These are phyloP conservation scores for Percina caprodes DNA, from an alignment of 2,113 vertebrate genomes.

Conservation along the genomic window DNA sequence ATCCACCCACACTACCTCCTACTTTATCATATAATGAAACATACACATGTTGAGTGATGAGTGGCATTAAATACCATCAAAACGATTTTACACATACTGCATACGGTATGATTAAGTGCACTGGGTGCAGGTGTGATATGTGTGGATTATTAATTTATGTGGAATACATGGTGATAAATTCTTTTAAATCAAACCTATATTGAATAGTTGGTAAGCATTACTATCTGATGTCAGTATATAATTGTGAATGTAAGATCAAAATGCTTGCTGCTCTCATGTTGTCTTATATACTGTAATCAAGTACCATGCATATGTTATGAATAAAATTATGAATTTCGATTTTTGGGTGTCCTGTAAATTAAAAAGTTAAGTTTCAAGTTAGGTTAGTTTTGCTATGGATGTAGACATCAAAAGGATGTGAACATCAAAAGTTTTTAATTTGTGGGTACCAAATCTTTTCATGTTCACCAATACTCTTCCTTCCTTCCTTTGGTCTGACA, in stretches of 20 bases:
- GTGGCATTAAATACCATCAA: neutral
- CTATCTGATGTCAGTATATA: neutral
- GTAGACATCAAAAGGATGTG: slow-evolving; percentile 53
- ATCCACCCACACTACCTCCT: neutral
- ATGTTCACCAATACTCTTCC: slow-evolving; percentile 46
- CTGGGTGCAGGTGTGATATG: neutral
- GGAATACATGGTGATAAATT: neutral
- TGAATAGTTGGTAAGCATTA: neutral
- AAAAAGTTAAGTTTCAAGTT: slow-evolving; percentile 42
- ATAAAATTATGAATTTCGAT: slow-evolving; percentile 10
- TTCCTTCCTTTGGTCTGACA: slow-evolving; percentile 63
- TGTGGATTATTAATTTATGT: neutral
- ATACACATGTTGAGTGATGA: slow-evolving; percentile 8
- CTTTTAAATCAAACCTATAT: neutral
- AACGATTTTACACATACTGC: neutral
- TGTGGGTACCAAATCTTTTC: slow-evolving; percentile 42
- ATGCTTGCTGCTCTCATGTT: neutral
- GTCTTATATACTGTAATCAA: neutral
- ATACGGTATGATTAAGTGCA: neutral
- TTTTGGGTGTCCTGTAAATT: slow-evolving; percentile 20
- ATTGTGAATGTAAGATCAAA: slow-evolving; percentile 5
- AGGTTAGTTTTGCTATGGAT: slow-evolving; percentile 23
- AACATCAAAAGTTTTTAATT: slow-evolving; percentile 46
- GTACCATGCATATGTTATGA: neutral
- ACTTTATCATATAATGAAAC: neutral